Conservation (phyloP, 2,113 vertebrate species). For the mouse (Mus musculus) region DNA sequence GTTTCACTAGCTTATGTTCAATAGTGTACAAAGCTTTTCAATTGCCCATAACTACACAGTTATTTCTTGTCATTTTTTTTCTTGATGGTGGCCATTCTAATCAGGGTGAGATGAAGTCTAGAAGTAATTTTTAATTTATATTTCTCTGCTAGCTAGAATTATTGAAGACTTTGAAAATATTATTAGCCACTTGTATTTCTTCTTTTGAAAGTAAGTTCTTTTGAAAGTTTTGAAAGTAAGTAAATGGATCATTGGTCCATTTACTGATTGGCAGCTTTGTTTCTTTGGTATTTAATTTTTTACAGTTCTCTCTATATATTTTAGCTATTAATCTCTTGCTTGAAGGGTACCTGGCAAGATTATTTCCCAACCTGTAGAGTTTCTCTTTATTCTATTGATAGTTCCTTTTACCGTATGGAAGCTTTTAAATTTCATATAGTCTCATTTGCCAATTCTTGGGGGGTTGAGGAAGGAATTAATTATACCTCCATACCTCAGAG, state of each 20-base stretch:
- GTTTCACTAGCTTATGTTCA: background rate
- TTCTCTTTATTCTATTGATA: background rate
- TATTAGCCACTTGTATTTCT: background rate
- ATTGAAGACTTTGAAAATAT: background rate
- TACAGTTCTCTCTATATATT: background rate
- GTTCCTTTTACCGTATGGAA: background rate
- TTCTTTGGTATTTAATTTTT: background rate
- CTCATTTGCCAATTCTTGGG: background rate
- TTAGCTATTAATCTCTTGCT: background rate
- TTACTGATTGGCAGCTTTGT: background rate
- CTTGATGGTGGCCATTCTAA: background rate
- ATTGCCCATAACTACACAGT: background rate
- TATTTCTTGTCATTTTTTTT: background rate
- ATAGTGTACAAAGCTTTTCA: background rate
- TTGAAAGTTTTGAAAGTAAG: too few relatives aligned
- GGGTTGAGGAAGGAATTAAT: background rate
- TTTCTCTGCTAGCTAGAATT: background rate
- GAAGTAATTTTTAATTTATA: background rate
- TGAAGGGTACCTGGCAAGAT: background rate
- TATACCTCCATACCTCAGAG: background rate
- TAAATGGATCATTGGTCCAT: background rate
- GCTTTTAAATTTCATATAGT: background rate
- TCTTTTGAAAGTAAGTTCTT: background rate
- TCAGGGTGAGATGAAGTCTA: background rate
- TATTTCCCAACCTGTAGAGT: background rate